A percentile compares a stretch with the other conserved stretches of the same genome.
Evolutionary conservation across 2,888 invertebrate species (phyloP).

Genomic region (Oscheius sp.): DNA sequence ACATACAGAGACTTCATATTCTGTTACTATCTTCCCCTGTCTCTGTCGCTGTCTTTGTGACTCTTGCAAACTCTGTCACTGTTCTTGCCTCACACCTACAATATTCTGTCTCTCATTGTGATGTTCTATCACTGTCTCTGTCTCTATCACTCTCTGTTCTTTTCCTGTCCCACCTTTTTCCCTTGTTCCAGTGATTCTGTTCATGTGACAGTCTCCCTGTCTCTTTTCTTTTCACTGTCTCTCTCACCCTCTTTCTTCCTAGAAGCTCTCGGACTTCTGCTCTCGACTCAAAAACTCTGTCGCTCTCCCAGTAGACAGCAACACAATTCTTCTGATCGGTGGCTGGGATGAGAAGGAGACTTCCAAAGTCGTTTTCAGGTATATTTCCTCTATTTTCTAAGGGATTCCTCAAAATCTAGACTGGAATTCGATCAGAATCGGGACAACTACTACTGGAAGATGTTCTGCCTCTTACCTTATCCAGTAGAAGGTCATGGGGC

Average conservation of each 20-base stretch:
- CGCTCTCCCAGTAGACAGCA: conserved; percentile 28
- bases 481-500: conserved; percentile 43
- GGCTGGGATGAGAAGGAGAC: conserved; percentile 68
- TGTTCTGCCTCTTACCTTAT: conserved; percentile 45
- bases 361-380: conserved; percentile 54
- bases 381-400: conserved; percentile 5
- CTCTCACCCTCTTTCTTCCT: neutral
- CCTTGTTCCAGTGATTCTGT: neutral
- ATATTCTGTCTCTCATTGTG: too few species aligned
- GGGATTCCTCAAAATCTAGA: too few species aligned
- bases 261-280: conserved; percentile 15
- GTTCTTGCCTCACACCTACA: too few species aligned
- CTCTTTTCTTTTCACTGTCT: neutral
- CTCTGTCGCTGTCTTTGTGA: too few species aligned
- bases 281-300: conserved; percentile 43
- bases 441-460: conserved; percentile 5
- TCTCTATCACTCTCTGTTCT: too few species aligned
- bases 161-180: too few species aligned
- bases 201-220: neutral
- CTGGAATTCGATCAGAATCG: neutral
- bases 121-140: too few species aligned
- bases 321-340: conserved; percentile 58
- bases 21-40: too few species aligned
- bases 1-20: too few species aligned
- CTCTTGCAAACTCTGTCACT: too few species aligned